These are phyloP conservation scores for Pungitius pungitius DNA, from an alignment of 2,113 vertebrate genomes.

Conservation along the genomic window DNA sequence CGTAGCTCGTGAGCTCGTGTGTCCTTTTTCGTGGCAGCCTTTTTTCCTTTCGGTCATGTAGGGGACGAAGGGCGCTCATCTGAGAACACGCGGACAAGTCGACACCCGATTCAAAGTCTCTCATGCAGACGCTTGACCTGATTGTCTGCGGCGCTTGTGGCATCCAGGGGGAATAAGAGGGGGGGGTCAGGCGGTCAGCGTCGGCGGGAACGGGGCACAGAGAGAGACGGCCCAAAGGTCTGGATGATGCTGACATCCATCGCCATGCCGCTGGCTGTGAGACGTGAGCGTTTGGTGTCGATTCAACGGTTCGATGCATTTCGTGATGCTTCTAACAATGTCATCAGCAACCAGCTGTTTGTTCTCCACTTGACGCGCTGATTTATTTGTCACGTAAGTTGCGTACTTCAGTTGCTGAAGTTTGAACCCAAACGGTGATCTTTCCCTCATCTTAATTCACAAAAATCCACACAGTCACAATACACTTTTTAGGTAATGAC, in stretches of 20 bases:
- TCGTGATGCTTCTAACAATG: not conserved
- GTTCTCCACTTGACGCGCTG: not conserved
- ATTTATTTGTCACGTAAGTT: not conserved
- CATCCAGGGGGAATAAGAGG: not conserved
- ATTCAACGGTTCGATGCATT: no score
- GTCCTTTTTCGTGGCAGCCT: not conserved
- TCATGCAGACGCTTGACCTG: slow-evolving; percentile 25
- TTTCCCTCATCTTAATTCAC: not conserved
- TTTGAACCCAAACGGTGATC: not conserved
- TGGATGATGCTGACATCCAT: no score
- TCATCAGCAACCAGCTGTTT: not conserved
- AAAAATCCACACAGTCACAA: not conserved
- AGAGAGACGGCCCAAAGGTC: not conserved
- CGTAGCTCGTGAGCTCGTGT: slow-evolving; percentile 40
- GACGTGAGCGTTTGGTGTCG: no score
- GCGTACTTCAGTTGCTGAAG: not conserved
- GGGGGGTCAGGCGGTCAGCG: slow-evolving; percentile 41
- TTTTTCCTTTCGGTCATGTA: slow-evolving; percentile 40
- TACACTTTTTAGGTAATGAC: not conserved
- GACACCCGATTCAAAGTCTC: not conserved
- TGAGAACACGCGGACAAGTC: slow-evolving; percentile 1
- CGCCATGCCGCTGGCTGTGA: no score
- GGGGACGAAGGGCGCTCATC: not conserved
- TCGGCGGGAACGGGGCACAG: not conserved
- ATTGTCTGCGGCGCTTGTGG: slow-evolving; percentile 45